Percentiles rank a stretch among this genome's conserved stretches.
Conservation (phyloP, 1,140 invertebrate genomes). For the Drosophila pseudoobscura region DNA sequence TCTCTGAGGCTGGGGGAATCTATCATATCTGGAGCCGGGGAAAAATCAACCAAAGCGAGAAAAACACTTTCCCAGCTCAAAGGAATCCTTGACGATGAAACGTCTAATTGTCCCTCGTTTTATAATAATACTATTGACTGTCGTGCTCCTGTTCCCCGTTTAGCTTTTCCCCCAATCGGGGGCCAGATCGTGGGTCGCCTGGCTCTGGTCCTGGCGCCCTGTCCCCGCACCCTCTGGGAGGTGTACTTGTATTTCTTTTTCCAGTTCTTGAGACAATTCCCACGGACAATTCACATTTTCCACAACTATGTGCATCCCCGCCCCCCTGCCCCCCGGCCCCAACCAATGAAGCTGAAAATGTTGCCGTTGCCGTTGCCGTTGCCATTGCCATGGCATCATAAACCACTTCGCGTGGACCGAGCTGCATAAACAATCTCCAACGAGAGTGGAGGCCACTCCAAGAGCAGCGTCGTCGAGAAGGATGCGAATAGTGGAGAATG, state of each 20-base stretch:
- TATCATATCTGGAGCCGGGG: no score
- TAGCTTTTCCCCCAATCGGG: constrained; percentile 67
- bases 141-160: no score
- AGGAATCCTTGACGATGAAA: no score
- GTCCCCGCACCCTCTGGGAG: not conserved
- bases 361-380: constrained; percentile 16
- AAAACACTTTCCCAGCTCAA: no score
- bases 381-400: constrained; percentile 46
- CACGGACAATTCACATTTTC: constrained; percentile 29
- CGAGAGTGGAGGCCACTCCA: constrained; percentile 35
- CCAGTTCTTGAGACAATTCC: constrained; percentile 5
- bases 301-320: constrained; percentile 23
- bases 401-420: constrained; percentile 46
- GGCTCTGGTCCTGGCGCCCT: constrained; percentile 95
- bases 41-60: no score
- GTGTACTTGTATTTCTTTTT: constrained; percentile 1
- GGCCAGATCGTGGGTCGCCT: constrained; percentile 96
- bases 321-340: not conserved
- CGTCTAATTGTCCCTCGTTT: no score
- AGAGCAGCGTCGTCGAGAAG: constrained; percentile 1
- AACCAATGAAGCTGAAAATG: constrained; percentile 44
- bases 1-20: no score
- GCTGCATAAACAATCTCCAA: constrained; percentile 50
- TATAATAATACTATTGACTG: no score
- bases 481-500: constrained; percentile 5